Base-by-base conservation (phyloP, 37 sponge, comb jelly and placozoan genomes). In the Oopsacas minuta region DNA sequence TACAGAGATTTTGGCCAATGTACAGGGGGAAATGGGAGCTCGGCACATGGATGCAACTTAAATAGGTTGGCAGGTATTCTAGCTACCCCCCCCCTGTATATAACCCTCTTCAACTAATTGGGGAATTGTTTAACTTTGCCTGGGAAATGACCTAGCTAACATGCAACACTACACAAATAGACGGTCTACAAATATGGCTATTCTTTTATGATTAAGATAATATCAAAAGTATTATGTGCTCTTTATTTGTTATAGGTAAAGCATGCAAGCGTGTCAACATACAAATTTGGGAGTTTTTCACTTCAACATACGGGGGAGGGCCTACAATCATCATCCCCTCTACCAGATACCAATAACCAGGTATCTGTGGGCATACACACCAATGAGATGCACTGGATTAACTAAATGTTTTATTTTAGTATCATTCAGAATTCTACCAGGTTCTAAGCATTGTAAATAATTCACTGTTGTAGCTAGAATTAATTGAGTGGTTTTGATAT, bases 221-320 rank as follows among this genome's bases (percentile, higher is more conserved):
- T n/a, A n/a, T n/a, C n/a, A n/a, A n/a, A n/a, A n/a, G n/a, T n/a
- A n/a, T n/a, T n/a, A n/a, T n/a, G n/a, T n/a, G n/a, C n/a, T n/a
- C n/a, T n/a, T n/a, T 61, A 25, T 61, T 61, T n/a, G 32, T 61
- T 25, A 22, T 46, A 61, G 75, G 28, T 61, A 61, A 61, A 25
- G 28, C 75, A 20, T 61, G 75, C 75, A 61, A 61, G 30, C 75
- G 75, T n/a, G 75, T 61, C 32, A 61, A 61, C 75, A 61, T 61
- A 25, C 75, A n/a, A 20, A 61, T 61, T 61, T 61, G 75, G 75
- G 75, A 61, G 20, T 61, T 61, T 12, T 61, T 61, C 75, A 61
- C 30, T 61, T 61, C 75, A 61, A 61, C 75, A 10, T 61, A 61
- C 22, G 75, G 75, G 28, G 75, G 75, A 61, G 75, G 75, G 30